A percentile compares a stretch with the other conserved stretches of the same genome.
phyloP scores from a whole-genome alignment of 2,888 invertebrate genomes.

The Machimus rusticus region DNA sequence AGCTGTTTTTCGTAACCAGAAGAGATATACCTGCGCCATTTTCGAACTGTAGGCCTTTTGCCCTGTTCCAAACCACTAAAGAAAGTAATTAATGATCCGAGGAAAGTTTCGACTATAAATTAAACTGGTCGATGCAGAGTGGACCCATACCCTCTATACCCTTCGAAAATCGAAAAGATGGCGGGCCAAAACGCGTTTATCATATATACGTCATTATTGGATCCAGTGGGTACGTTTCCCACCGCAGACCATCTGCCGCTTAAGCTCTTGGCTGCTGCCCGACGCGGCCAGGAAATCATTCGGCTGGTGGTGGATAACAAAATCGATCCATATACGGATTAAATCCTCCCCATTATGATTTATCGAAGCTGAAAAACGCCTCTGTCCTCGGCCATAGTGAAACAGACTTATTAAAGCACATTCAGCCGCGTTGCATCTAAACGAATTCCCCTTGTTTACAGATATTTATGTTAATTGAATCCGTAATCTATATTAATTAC shows the following conservation, averaged over 20 bases:
- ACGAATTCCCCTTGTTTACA: not conserved
- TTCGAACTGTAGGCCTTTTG: not conserved
- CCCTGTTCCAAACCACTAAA: not conserved
- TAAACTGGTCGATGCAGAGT: not conserved
- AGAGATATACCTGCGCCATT: not conserved
- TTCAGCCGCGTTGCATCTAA: not conserved
- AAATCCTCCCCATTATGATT: not conserved
- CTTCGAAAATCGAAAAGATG: not conserved
- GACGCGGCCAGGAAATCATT: not conserved
- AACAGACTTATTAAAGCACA: not conserved
- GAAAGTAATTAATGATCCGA: constrained; percentile 17
- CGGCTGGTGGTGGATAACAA: not conserved
- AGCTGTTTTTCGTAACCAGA: not conserved
- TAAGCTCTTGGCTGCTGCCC: not conserved
- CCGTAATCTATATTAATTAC: not conserved
- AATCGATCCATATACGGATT: constrained; percentile 18
- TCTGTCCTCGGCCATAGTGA: not conserved
- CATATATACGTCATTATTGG: constrained; percentile 12
- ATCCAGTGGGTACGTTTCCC: not conserved
- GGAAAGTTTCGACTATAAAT: constrained; percentile 26
- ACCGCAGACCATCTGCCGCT: not conserved
- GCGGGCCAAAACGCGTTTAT: not conserved
- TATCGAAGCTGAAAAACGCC: not conserved
- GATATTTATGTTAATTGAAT: not conserved
- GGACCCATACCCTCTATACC: not conserved